Evolutionary conservation across 2,113 vertebrate species (phyloP).

Genomic region (Pseudorasbora parva): DNA sequence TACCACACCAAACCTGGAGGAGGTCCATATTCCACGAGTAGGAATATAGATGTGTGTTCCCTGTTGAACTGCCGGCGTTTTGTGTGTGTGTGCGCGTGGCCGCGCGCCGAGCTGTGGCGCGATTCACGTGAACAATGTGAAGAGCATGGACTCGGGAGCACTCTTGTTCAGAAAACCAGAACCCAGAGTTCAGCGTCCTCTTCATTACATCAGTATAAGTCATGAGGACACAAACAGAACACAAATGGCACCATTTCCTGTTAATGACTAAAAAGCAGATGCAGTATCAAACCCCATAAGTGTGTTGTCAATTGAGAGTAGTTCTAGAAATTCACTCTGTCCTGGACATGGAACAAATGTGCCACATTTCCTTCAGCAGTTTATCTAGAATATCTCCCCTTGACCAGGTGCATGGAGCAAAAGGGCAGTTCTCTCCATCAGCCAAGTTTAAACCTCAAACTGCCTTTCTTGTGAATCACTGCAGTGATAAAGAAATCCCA

Average conservation of each 20-base stretch:
- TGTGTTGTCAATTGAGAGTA: background rate
- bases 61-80: no score
- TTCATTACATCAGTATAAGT: background rate
- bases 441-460: slow-evolving; percentile 8
- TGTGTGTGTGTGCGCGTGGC: no score
- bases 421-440: slow-evolving; percentile 40
- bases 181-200: background rate
- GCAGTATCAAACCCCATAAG: background rate
- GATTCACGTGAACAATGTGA: no score
- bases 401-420: slow-evolving; percentile 11
- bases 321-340: slow-evolving; percentile 20
- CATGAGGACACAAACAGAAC: background rate
- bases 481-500: slow-evolving; percentile 56
- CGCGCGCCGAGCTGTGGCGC: no score
- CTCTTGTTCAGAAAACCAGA: no score
- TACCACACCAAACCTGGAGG: no score
- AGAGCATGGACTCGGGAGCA: no score
- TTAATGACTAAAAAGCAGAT: background rate
- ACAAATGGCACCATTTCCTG: background rate
- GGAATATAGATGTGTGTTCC: no score
- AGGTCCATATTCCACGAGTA: no score
- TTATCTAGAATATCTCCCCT: slow-evolving; percentile 32
- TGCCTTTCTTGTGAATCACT: slow-evolving; percentile 14
- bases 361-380: slow-evolving; percentile 11
- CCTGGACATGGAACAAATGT: background rate